Evolutionary conservation across 1,140 invertebrate genomes (phyloP), one percentile per base, ranked within the genome.

Genomic region (Nylanderia fulva): DNA sequence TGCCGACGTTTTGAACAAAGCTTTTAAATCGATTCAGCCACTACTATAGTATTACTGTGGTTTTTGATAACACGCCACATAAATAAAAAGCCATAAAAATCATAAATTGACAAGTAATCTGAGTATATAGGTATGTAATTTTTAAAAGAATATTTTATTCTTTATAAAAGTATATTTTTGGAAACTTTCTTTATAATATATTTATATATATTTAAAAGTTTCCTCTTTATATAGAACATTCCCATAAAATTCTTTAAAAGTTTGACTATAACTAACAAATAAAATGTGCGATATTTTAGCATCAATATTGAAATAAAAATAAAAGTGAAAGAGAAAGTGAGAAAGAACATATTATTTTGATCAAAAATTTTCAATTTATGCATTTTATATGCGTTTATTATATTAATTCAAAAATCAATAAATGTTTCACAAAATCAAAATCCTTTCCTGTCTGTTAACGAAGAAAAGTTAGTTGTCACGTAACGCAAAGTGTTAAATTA

Each of bases 401-500:
- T 21, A 58, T 61, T 6, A 15, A 48, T 18, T 56, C 56, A 63
- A 58, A 60, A 42, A 42, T 8, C 39, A 18, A 76, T 11, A 76
- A 76, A 63, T 61, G 45, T 76, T 63, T 45, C 29, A 76, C 45
- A 63, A 63, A 63, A 63, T n/a, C 13, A 63, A 21, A 61, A 15
- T 29, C 0, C 5, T 21, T 5, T 63, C 60, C 61, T 7, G 9
- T 18, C 3, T 45, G 74, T 58, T 45, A 61, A 61, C 39, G 1
- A 76, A 29, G 24, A 13, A 42, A 42, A 42, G 9, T 11, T 42
- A 11, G 39, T 42, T 8, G 39, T 42, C 8, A 3, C 39, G 39
- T 2, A 61, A 61, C 56, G 0, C n/a, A 63, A 45, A 11, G 11
- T 9, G 7, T 61, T 42, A 33, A 75, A 61, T 61, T 60, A n/a